A percentile compares a stretch with the other conserved stretches of the same genome.
These are phyloP conservation scores for Xestia c-nigrum DNA, from an alignment of 2,888 invertebrate species.

Conservation along the genomic window DNA sequence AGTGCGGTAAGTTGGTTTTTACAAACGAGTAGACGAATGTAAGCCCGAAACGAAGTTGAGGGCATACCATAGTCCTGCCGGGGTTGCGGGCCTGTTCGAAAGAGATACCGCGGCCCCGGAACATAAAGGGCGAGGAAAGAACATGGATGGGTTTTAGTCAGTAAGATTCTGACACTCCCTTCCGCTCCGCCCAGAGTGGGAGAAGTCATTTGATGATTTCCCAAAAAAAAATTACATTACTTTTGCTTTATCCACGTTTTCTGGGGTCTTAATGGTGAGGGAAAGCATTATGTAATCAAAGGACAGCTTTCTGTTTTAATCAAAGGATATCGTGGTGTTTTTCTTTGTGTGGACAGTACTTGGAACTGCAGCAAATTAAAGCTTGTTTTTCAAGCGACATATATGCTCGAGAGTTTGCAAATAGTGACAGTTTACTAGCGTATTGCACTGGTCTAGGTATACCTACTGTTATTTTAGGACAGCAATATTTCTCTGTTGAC, in stretches of 20 bases:
- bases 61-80: too few species aligned
- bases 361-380: neutral
- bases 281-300: neutral
- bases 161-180: too few species aligned
- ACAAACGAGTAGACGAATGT: too few species aligned
- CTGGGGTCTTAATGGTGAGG: neutral
- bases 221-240: too few species aligned
- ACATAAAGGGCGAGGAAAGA: too few species aligned
- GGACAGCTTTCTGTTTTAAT: conserved; percentile 3
- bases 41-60: too few species aligned
- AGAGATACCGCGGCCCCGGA: too few species aligned
- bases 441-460: neutral
- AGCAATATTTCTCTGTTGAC: neutral
- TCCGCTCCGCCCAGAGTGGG: too few species aligned
- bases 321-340: neutral
- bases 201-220: too few species aligned
- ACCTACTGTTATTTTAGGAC: conserved; percentile 4
- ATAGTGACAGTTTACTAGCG: conserved; percentile 19
- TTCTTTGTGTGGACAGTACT: neutral
- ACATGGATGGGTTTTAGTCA: too few species aligned
- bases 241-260: neutral
- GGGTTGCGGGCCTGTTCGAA: too few species aligned
- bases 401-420: neutral
- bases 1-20: too few species aligned
- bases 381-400: neutral